Conservation (phyloP, 2,113 vertebrate genomes). For the Zosterops hypoxanthus region DNA sequence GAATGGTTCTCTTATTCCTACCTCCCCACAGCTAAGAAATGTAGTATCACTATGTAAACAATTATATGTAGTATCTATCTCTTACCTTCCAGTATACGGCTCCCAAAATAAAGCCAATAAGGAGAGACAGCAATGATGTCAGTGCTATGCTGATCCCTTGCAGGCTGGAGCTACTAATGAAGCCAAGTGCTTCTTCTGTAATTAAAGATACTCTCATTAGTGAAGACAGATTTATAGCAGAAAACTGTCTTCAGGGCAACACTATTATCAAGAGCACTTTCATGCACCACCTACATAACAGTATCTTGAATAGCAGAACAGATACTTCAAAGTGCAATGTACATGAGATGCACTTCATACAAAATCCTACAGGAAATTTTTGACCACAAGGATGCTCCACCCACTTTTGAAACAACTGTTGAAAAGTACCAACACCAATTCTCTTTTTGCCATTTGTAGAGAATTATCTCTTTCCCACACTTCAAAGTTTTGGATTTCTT, state of each 20-base stretch:
- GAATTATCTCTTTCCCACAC: not conserved
- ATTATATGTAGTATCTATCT: not conserved
- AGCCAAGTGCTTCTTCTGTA: constrained; percentile 65
- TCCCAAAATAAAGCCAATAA: constrained; percentile 80
- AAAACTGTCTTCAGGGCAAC: constrained; percentile 22
- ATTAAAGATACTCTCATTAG: constrained; percentile 62
- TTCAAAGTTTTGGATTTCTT: not conserved
- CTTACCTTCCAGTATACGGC: constrained; percentile 82
- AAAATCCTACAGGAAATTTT: not conserved
- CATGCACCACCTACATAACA: not conserved
- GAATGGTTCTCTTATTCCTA: not conserved
- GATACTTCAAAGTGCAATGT: not conserved
- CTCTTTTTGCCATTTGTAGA: not conserved
- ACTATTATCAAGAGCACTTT: not conserved
- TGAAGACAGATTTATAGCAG: constrained; percentile 20
- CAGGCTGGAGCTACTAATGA: constrained; percentile 56
- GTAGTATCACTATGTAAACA: not conserved
- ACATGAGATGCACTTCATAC: not conserved
- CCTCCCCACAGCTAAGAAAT: not conserved
- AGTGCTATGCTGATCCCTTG: constrained; percentile 77
- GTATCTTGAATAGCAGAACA: not conserved
- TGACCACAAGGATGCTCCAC: not conserved
- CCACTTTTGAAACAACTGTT: not conserved
- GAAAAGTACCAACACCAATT: not conserved
- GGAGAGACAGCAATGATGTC: constrained; percentile 73